Base-by-base conservation (phyloP, 2,888 invertebrate species). In the Chesias legatella region DNA sequence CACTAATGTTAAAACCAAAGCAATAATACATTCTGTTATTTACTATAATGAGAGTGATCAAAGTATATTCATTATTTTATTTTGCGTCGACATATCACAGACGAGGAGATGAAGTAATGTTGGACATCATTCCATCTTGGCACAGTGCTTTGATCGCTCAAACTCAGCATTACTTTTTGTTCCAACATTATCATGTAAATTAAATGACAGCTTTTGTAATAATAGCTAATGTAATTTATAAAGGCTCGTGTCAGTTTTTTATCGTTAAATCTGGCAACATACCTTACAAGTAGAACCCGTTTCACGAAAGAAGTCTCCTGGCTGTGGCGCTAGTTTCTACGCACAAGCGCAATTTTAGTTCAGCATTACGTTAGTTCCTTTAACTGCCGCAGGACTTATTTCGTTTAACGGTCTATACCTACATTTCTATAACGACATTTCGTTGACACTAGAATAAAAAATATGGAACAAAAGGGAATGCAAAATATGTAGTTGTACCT, bases 381-480 rank as follows among this genome's bases (percentile, higher is more conserved):
- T n/a, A n/a, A n/a, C n/a, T n/a, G n/a, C n/a, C n/a, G n/a, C n/a
- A n/a, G n/a, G n/a, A n/a, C n/a, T n/a, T n/a, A n/a, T n/a, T n/a
- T n/a, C n/a, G 10, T 27, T 10, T 9, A 11, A 9, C 48, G 10
- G n/a, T n/a, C n/a, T n/a, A n/a, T n/a, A n/a, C n/a, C n/a, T n/a
- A n/a, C n/a, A n/a, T n/a, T n/a, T n/a, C n/a, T n/a, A n/a, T n/a
- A n/a, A n/a, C n/a, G n/a, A n/a, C n/a, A n/a, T n/a, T n/a, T n/a
- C n/a, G n/a, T n/a, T n/a, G n/a, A n/a, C n/a, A n/a, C n/a, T n/a
- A n/a, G n/a, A n/a, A n/a, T n/a, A n/a, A n/a, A n/a, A 17, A 17
- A 17, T 60, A 53, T 77, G 83, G 83, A 82, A 79, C 84, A 79
- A 79, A 82, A 83, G 82, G 13, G 5, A 17, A 17, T 81, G 74